phyloP scores from a whole-genome alignment of 2,113 vertebrate genomes.

The Phaethornis superciliosus region DNA sequence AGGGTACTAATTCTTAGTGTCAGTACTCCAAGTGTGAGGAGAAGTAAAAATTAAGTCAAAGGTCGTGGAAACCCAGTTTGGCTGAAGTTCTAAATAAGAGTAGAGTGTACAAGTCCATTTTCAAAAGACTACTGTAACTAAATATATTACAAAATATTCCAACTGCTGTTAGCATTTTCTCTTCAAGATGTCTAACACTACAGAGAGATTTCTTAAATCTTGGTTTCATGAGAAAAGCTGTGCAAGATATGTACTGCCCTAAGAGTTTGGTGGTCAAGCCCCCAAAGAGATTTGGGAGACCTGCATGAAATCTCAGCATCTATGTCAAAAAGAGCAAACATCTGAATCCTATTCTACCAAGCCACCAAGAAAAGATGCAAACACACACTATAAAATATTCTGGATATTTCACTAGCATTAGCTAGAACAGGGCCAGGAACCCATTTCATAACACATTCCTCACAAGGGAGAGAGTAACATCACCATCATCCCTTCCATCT shows the following conservation, averaged over 20 bases:
- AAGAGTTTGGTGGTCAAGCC: background rate
- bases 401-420: background rate
- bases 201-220: background rate
- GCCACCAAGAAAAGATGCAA: background rate
- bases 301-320: background rate
- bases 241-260: background rate
- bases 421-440: background rate
- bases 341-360: background rate
- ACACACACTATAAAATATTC: background rate
- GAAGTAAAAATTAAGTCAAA: background rate
- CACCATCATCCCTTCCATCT: background rate
- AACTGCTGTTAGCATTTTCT: background rate
- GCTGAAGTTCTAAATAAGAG: background rate
- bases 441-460: background rate
- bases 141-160: background rate
- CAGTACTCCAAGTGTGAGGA: background rate
- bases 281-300: background rate
- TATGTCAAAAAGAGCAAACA: background rate
- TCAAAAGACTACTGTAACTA: background rate
- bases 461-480: background rate
- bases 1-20: background rate
- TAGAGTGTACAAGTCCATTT: background rate
- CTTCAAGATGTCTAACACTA: background rate
- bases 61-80: background rate
- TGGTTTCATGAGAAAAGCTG: background rate